Evolutionary conservation across 2,797 vertebrate species (phyloP), one percentile per base, ranked within the genome.

Genomic region (Pseudopleuronectes americanus): DNA sequence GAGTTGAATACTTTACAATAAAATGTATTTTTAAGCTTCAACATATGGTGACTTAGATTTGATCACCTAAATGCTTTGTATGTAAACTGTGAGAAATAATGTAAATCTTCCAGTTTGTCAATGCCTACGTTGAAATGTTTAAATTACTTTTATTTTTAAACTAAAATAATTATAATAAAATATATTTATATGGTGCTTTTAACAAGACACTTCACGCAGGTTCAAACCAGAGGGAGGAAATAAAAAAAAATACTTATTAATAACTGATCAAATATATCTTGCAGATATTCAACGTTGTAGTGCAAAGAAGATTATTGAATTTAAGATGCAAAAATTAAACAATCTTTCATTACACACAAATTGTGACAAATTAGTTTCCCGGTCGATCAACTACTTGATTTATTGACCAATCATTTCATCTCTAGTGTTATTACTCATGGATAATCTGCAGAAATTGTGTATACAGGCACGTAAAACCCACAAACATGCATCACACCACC

Each of bases 391-490:
- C n/a, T 22, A 13, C n/a, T 21, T 45, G 4, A 51, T 24, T 19
- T 43, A 19, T 19, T 21, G 31, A 28, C 13, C 4, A 51, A 31
- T 56, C 0, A 23, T 16, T 52, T 49, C 28, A 49, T 12, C 26
- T 70, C 31, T 8, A 6, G n/a, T 56, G 53, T 62, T 67, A 0
- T 57, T 6, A 13, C 36, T 26, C 33, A 17, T 61, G 0, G 8
- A 10, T 10, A 41, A 61, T 59, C 56, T n/a, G 3, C 23, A 8
- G 12, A 38, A 38, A 51, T 56, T 1, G 43, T 72, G 31, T 68
- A 63, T 55, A 45, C 56, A 65, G n/a, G 71, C 51, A 52, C 54
- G 66, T 47, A 57, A 84, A 65, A 49, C 21, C 21, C 13, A 61
- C 24, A 28, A 71, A 72, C 55, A 31, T 58, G 31, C 66, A 45